Conservation (phyloP, 2,797 vertebrate species). For the Denticeps clupeoides region DNA sequence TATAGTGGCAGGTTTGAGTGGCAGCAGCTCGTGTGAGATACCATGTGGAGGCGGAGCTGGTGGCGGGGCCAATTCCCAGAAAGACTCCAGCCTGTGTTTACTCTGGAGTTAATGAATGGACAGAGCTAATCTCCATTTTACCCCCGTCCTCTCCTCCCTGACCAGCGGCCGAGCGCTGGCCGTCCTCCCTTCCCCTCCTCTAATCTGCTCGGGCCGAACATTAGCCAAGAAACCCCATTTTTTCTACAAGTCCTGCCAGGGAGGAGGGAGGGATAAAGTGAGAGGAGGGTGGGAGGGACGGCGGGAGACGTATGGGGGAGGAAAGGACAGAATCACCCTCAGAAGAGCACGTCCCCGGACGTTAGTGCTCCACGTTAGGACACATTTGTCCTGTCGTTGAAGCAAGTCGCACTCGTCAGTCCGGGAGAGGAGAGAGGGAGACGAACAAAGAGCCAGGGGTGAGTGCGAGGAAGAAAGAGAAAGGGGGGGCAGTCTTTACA, state of each 20-base stretch:
- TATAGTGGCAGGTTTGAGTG: constrained; percentile 14
- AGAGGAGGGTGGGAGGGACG: neutral
- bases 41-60: constrained; percentile 6
- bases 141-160: too few species aligned
- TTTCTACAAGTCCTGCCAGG: too few species aligned
- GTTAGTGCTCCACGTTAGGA: constrained; percentile 8
- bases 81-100: neutral
- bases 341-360: neutral
- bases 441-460: constrained; percentile 34
- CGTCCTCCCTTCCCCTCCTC: too few species aligned
- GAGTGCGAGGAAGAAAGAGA: constrained; percentile 54
- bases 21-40: constrained; percentile 25
- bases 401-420: constrained; percentile 48
- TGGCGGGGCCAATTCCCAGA: too few species aligned
- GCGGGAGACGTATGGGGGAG: neutral
- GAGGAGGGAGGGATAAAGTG: constrained; percentile 5
- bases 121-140: too few species aligned
- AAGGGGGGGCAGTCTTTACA: constrained; percentile 61
- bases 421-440: constrained; percentile 19
- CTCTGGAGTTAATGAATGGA: neutral
- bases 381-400: constrained; percentile 35
- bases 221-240: too few species aligned
- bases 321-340: neutral
- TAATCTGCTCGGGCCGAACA: too few species aligned
- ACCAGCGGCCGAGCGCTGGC: too few species aligned